These are phyloP conservation scores for Strix occidentalis DNA, from an alignment of 2,797 vertebrate genomes.

Conservation along the genomic window DNA sequence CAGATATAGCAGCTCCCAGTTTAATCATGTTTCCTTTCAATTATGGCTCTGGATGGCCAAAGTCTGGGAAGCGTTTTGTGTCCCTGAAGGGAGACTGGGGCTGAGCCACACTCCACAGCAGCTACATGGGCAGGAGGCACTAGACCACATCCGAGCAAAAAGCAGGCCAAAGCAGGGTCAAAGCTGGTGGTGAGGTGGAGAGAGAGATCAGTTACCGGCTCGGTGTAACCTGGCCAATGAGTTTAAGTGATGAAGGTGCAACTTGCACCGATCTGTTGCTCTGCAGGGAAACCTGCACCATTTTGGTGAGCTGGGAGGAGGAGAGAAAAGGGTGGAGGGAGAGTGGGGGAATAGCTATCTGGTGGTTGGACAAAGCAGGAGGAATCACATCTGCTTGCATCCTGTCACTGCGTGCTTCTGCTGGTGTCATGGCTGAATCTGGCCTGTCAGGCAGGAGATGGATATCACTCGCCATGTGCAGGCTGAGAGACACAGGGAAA, in stretches of 20 bases:
- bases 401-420: background rate
- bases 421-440: background rate
- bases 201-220: background rate
- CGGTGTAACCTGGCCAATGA: background rate
- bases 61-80: background rate
- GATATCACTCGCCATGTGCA: background rate
- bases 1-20: background rate
- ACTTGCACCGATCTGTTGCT: background rate
- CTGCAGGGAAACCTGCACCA: background rate
- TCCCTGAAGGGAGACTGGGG: background rate
- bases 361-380: background rate
- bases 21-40: slow-evolving; percentile 24
- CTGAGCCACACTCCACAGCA: background rate
- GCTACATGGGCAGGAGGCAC: background rate
- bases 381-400: background rate
- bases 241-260: background rate
- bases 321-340: background rate
- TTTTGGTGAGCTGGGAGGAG: background rate
- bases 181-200: background rate
- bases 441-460: background rate
- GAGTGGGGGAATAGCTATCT: background rate
- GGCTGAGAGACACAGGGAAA: background rate
- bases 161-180: background rate
- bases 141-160: background rate
- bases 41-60: background rate